Conservation (phyloP, 2,113 vertebrate genomes). For the Nanorana parkeri region DNA sequence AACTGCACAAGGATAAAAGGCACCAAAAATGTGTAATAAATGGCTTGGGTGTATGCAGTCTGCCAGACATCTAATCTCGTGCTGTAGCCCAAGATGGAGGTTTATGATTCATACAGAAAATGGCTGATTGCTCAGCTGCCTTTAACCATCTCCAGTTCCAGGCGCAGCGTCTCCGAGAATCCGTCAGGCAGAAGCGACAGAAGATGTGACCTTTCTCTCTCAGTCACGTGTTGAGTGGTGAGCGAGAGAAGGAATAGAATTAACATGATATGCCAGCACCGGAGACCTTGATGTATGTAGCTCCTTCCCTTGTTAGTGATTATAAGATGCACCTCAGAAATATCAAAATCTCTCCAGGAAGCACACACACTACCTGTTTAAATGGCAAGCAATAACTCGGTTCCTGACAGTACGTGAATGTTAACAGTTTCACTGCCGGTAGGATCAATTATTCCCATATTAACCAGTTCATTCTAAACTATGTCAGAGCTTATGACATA, state of each 20-base stretch:
- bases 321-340: slow-evolving; percentile 60
- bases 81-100: slow-evolving; percentile 73
- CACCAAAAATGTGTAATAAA: slow-evolving; percentile 54
- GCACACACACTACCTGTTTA: slow-evolving; percentile 50
- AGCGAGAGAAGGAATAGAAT: slow-evolving; percentile 62
- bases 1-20: slow-evolving; percentile 28
- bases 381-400: slow-evolving; percentile 52
- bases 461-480: background rate
- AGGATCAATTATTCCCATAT: slow-evolving; percentile 11
- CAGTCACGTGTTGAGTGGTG: slow-evolving; percentile 57
- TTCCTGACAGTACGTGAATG: slow-evolving; percentile 20
- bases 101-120: slow-evolving; percentile 74
- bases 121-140: slow-evolving; percentile 69
- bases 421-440: slow-evolving; percentile 41
- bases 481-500: background rate
- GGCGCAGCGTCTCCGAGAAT: slow-evolving; percentile 68
- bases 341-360: slow-evolving; percentile 62
- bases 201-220: slow-evolving; percentile 75
- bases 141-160: slow-evolving; percentile 69
- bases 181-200: slow-evolving; percentile 74
- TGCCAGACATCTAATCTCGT: slow-evolving; percentile 59
- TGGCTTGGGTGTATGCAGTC: slow-evolving; percentile 61
- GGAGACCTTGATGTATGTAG: slow-evolving; percentile 63
- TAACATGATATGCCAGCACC: slow-evolving; percentile 63
- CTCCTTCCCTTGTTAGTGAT: slow-evolving; percentile 61